Evolutionary conservation across 2,797 vertebrate genomes (phyloP).

Genomic region (Lithobates pipiens): DNA sequence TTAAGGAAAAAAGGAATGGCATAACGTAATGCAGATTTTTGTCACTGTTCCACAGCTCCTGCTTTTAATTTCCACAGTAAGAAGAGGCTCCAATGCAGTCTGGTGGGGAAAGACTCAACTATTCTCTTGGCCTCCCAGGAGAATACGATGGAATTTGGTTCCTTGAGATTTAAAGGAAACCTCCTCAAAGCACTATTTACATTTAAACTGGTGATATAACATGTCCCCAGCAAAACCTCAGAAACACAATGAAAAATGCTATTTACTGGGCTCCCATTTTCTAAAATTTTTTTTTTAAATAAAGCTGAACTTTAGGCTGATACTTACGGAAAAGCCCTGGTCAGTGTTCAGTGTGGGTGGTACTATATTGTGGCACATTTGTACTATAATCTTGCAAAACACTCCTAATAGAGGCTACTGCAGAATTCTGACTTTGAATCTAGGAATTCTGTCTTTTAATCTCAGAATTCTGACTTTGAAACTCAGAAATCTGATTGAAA

Average conservation of each 20-base stretch:
- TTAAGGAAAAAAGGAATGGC: constrained; percentile 76
- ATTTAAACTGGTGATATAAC: not conserved
- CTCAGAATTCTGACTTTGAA: too few relatives aligned
- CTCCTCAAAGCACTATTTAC: constrained; percentile 39
- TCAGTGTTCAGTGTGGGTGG: too few relatives aligned
- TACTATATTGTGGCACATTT: too few relatives aligned
- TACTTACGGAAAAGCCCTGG: too few relatives aligned
- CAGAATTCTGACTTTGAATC: too few relatives aligned
- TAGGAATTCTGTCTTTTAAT: too few relatives aligned
- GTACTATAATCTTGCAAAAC: too few relatives aligned
- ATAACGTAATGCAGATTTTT: constrained; percentile 94
- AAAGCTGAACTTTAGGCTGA: too few relatives aligned
- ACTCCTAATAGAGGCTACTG: too few relatives aligned
- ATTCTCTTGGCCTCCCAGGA: constrained; percentile 69
- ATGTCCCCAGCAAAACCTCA: not conserved
- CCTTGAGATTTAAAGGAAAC: constrained; percentile 64
- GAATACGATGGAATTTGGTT: constrained; percentile 73
- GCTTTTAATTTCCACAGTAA: constrained; percentile 85
- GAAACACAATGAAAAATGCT: not conserved
- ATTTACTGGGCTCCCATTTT: too few relatives aligned
- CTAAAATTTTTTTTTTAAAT: too few relatives aligned
- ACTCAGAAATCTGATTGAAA: too few relatives aligned
- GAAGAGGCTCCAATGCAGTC: constrained; percentile 72
- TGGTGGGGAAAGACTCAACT: constrained; percentile 70
- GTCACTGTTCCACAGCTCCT: constrained; percentile 86